A percentile compares a stretch with the other conserved stretches of the same genome.
phyloP scores from a whole-genome alignment of 1,140 invertebrate species.

The Acyrthosiphon pisum region DNA sequence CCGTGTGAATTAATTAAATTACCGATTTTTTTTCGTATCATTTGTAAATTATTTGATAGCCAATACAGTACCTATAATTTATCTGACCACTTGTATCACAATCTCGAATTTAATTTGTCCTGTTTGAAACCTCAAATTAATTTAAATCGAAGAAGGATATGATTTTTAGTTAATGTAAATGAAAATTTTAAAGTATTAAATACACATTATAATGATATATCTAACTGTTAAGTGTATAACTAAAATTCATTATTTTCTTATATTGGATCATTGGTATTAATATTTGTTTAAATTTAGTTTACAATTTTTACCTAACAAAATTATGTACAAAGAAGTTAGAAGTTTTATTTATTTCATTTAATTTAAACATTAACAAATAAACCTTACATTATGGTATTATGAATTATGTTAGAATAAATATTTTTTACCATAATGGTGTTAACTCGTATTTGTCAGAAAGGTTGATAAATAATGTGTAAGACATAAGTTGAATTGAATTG shows the following conservation, averaged over 20 bases:
- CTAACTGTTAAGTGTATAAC: background rate
- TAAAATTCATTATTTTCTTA: background rate
- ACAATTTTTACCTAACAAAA: background rate
- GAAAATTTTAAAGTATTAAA: background rate
- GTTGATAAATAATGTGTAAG: background rate
- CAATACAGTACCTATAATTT: background rate
- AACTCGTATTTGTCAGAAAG: background rate
- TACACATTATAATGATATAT: background rate
- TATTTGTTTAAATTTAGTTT: background rate
- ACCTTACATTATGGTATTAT: background rate
- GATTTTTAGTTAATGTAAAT: background rate
- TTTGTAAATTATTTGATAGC: background rate
- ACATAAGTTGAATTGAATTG: background rate
- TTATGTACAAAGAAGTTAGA: background rate
- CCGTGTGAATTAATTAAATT: background rate
- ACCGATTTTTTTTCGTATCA: background rate
- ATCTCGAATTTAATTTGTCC: background rate
- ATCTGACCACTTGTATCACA: background rate
- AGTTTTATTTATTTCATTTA: background rate
- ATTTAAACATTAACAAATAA: background rate
- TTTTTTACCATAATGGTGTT: background rate
- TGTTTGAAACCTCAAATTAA: background rate
- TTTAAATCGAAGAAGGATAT: background rate
- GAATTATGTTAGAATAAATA: background rate
- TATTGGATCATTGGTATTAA: background rate